These are phyloP conservation scores for Ameiurus melas DNA, from an alignment of 2,113 vertebrate species.

Conservation along the genomic window DNA sequence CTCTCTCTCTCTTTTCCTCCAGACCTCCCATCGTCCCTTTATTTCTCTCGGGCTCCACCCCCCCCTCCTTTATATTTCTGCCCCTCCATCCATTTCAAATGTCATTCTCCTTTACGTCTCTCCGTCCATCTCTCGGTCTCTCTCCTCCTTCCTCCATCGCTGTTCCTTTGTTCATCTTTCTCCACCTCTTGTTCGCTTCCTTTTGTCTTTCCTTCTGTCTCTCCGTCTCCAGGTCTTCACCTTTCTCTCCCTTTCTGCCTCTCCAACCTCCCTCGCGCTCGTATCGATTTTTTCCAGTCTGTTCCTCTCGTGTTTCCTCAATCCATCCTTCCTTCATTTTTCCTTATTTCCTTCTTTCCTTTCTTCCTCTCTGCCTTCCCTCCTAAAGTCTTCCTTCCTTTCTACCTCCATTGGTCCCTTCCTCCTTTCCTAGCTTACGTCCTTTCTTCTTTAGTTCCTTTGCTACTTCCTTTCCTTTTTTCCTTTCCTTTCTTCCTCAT, in stretches of 20 bases:
- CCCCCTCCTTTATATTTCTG: background rate
- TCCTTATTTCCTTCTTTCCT: background rate
- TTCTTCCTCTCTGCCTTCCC: background rate
- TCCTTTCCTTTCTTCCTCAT: background rate
- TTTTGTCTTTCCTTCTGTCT: no score
- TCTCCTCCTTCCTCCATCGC: background rate
- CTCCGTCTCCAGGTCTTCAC: background rate
- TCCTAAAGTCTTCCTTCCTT: background rate
- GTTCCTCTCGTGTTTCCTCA: background rate
- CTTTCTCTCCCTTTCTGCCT: background rate
- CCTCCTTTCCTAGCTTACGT: background rate
- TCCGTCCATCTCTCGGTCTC: background rate
- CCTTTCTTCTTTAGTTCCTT: background rate
- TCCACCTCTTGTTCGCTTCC: background rate
- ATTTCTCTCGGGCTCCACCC: background rate
- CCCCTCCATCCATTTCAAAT: background rate
- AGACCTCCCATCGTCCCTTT: background rate
- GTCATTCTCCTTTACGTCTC: background rate
- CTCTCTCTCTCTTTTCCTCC: background rate
- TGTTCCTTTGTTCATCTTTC: background rate
- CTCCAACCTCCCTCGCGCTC: background rate
- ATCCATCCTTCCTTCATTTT: background rate
- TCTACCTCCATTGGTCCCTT: background rate
- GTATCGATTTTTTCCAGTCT: background rate
- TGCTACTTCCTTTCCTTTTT: background rate